Conservation (phyloP, 2,888 invertebrate genomes). For the Drosophila algonquin region DNA sequence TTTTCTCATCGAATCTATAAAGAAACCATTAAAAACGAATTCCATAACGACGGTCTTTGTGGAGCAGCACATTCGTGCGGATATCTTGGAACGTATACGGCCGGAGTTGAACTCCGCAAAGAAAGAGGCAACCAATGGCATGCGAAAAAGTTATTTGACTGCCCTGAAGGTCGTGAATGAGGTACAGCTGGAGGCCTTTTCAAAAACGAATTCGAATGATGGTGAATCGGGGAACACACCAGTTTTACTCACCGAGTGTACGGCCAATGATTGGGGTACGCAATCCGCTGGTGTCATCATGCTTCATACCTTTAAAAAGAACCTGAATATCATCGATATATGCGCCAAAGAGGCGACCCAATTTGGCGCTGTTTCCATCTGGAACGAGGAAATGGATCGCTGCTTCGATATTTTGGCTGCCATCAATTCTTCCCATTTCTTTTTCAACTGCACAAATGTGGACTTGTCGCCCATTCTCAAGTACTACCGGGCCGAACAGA, state of each 20-base stretch:
- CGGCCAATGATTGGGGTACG: background rate
- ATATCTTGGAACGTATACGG: slow-evolving; percentile 40
- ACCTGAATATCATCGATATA: slow-evolving; percentile 28
- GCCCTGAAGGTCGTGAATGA: slow-evolving; percentile 1
- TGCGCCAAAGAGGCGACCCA: slow-evolving; percentile 18
- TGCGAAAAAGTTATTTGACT: slow-evolving; percentile 16
- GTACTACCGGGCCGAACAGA: background rate
- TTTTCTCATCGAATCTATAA: slow-evolving; percentile 37
- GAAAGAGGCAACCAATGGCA: fast-evolving
- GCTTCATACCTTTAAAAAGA: slow-evolving; percentile 44
- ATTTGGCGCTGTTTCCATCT: slow-evolving; percentile 32
- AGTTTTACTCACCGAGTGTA: slow-evolving; percentile 10
- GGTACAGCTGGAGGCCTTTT: background rate
- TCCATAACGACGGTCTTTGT: slow-evolving; percentile 47
- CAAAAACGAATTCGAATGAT: background rate
- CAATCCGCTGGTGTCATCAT: slow-evolving; percentile 42
- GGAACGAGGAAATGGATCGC: slow-evolving; percentile 51
- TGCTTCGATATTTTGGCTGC: slow-evolving; percentile 51
- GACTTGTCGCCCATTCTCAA: slow-evolving; percentile 34
- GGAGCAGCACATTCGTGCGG: slow-evolving; percentile 39
- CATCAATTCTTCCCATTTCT: slow-evolving; percentile 37
- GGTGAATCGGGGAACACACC: slow-evolving; percentile 12
- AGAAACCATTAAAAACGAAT: slow-evolving; percentile 44
- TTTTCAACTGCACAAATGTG: slow-evolving; percentile 53
- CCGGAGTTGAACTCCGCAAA: slow-evolving; percentile 19